Evolutionary conservation across 2,113 vertebrate genomes (phyloP), one percentile per base, ranked within the genome.

Genomic region (Syngnathoides biaculeatus): DNA sequence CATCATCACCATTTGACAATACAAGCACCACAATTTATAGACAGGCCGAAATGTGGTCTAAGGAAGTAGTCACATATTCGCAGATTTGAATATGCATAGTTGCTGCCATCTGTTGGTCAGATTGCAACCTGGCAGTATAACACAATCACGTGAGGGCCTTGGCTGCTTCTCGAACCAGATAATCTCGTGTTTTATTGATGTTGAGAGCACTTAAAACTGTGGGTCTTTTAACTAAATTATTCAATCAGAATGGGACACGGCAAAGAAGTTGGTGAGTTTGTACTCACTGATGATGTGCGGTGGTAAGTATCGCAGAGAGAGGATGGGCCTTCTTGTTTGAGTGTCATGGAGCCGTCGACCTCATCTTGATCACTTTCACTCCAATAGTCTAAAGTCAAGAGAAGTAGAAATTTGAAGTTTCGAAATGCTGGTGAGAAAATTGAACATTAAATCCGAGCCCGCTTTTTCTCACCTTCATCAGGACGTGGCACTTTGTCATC

Each of bases 331-430:
- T 97, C 95, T 84, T 95, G 94, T 82, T 95, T 96, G 81, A 97
- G 88, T 0, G 95, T 95, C 89, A 95, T 91, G 0, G 94, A 94
- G 68, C 94, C 93, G 0, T 96, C 94, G 0, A 92, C 80, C 22
- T 97, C 95, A 6, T 97, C 95, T 77, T 96, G 95, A 81, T 97
- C 95, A 0, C 95, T 97, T 83, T 97, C 95, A 17, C 95, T 97
- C 95, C 95, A 97, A 86, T 97, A 97, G 88, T 96, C 95, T 97
- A 88, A 84, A 5, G 3, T 15, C 10, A 45, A 64, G 38, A 64
- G 17, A 43, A 57, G 66, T 14, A 57, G 57, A 65, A 8, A 48
- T 26, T 69, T n/a, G 3, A 11, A 57, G 11, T 48, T 69, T 35
- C 52, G 38, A 9, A 38, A 39, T 17, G 27, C 10, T 14, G 14